Conservation (phyloP, 2,888 invertebrate species). For the Pandemis cinnamomeana region DNA sequence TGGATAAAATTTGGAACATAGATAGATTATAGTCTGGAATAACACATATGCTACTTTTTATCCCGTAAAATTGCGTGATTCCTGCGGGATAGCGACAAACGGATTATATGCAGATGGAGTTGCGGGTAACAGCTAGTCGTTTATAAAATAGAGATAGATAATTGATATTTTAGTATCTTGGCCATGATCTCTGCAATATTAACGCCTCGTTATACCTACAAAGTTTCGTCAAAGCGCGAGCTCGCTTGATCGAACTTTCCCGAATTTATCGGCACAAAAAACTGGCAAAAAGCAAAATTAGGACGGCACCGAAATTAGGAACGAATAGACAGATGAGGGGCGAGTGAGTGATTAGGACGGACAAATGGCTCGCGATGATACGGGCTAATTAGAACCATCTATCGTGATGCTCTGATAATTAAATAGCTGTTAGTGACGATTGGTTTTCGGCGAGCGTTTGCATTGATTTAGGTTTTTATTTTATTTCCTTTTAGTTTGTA, state of each 20-base stretch:
- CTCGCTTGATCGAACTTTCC: slow-evolving; percentile 20
- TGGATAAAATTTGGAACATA: too few relatives aligned
- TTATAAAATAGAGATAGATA: too few relatives aligned
- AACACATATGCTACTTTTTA: too few relatives aligned
- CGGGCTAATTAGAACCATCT: slow-evolving; percentile 50
- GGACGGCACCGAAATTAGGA: slow-evolving; percentile 43
- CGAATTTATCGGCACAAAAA: slow-evolving; percentile 19
- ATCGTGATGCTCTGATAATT: slow-evolving; percentile 47
- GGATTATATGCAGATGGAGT: too few relatives aligned
- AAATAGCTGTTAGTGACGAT: slow-evolving; percentile 42
- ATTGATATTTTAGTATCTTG: not conserved
- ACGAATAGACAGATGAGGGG: slow-evolving; percentile 46
- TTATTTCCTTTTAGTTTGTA: not conserved
- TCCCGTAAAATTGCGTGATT: too few relatives aligned
- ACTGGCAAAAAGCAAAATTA: slow-evolving; percentile 30
- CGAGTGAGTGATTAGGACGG: slow-evolving; percentile 51
- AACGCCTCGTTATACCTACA: not conserved
- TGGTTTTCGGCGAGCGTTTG: not conserved
- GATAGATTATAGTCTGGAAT: too few relatives aligned
- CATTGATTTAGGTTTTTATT: not conserved
- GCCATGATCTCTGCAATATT: not conserved
- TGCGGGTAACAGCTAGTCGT: too few relatives aligned
- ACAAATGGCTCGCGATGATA: slow-evolving; percentile 50
- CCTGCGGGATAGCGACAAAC: too few relatives aligned
- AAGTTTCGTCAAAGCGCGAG: slow-evolving; percentile 6